Conservation (phyloP, 1,140 invertebrate species). For the Halictus rubicundus region DNA sequence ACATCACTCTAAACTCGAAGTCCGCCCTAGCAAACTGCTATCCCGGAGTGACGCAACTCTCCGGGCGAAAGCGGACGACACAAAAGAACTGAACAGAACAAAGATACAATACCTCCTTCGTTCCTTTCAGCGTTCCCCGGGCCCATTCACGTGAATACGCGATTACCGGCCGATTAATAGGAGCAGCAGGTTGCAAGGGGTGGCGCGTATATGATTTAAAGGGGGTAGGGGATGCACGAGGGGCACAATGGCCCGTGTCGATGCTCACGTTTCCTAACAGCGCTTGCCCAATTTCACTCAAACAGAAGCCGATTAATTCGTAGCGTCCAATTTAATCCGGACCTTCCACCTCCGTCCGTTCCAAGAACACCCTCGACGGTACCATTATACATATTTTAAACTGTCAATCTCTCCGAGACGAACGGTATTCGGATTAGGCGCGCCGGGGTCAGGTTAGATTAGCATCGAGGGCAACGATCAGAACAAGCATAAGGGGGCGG, state of each 20-base stretch:
- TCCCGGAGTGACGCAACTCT: neutral
- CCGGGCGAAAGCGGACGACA: neutral
- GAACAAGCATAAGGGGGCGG: conserved; percentile 22
- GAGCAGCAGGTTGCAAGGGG: conserved; percentile 45
- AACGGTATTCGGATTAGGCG: conserved; percentile 70
- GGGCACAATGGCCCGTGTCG: conserved; percentile 70
- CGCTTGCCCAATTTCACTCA: conserved; percentile 81
- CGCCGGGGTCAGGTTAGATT: conserved; percentile 75
- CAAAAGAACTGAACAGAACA: conserved; percentile 33
- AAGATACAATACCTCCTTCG: conserved; percentile 48
- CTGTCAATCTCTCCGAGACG: conserved; percentile 77
- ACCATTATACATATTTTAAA: conserved; percentile 81
- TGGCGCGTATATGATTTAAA: conserved; percentile 51
- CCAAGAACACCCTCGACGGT: conserved; percentile 37
- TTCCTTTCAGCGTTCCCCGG: conserved; percentile 25
- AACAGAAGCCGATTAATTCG: conserved; percentile 82
- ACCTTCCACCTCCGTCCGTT: conserved; percentile 36
- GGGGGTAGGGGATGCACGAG: conserved; percentile 41
- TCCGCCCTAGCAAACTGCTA: neutral
- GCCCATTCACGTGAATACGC: conserved; percentile 36
- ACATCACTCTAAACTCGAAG: neutral
- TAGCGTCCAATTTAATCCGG: conserved; percentile 80
- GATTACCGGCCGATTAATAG: conserved; percentile 50
- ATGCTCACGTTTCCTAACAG: conserved; percentile 78
- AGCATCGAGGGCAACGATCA: conserved; percentile 53